Evolutionary conservation across 2,888 invertebrate genomes (phyloP).

Genomic region (Bedellia somnulentella): DNA sequence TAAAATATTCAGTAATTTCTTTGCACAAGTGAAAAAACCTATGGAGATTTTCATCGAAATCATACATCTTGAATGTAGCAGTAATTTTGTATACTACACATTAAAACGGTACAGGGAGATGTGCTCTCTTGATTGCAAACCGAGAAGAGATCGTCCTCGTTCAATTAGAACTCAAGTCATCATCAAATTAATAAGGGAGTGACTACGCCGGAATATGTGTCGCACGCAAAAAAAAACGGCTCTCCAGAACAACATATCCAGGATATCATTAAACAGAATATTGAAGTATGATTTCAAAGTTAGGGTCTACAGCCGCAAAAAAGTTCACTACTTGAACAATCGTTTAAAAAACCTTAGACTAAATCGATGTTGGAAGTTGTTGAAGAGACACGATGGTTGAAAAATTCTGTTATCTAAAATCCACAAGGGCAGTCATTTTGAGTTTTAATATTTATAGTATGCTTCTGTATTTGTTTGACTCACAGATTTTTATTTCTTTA

Average conservation of each 20-base stretch:
- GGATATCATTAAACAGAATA: conserved; percentile 1
- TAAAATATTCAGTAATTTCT: too few species aligned
- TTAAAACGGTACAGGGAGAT: conserved; percentile 1
- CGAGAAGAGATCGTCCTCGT: neutral
- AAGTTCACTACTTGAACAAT: neutral
- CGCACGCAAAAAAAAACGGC: neutral
- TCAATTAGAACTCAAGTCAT: neutral
- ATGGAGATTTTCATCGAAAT: too few species aligned
- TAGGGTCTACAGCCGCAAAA: neutral
- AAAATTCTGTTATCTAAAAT: too few species aligned
- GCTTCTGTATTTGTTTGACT: too few species aligned
- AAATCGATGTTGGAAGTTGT: neutral
- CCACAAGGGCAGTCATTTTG: too few species aligned
- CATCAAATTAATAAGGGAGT: too few species aligned
- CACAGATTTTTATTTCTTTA: too few species aligned
- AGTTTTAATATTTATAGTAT: too few species aligned
- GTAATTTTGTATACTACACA: neutral
- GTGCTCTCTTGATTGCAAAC: neutral
- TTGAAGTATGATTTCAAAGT: neutral
- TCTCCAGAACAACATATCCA: neutral
- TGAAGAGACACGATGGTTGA: too few species aligned
- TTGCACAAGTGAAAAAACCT: too few species aligned
- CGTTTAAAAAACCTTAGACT: neutral
- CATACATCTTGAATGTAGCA: too few species aligned
- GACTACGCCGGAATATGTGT: neutral